Evolutionary conservation across 2,113 vertebrate genomes (phyloP).

Genomic region (Apteryx owenii): DNA sequence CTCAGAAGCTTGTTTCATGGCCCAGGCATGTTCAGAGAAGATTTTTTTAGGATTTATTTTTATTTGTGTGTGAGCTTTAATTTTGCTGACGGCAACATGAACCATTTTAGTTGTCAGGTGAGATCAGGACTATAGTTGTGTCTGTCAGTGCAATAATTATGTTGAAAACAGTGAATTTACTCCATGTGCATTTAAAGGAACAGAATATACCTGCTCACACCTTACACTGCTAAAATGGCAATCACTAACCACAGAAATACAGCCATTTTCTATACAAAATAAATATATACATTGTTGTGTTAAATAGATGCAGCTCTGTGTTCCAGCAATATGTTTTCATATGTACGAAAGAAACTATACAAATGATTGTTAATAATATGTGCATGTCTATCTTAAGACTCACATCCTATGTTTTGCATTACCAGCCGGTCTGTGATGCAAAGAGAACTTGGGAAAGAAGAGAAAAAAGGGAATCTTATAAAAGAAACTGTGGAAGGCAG

Average conservation of each 20-base stretch:
- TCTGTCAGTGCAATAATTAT: slow-evolving; percentile 62
- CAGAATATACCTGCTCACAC: neutral
- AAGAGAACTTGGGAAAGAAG: neutral
- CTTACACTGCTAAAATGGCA: neutral
- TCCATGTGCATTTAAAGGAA: neutral
- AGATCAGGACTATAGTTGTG: slow-evolving; percentile 29
- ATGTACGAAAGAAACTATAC: neutral
- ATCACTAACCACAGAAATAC: neutral
- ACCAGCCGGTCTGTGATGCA: neutral
- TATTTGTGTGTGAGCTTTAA: slow-evolving; percentile 54
- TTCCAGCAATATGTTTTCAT: neutral
- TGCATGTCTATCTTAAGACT: neutral
- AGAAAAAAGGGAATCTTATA: neutral
- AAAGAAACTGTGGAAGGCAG: neutral
- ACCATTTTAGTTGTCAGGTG: slow-evolving; percentile 66
- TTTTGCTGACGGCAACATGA: slow-evolving; percentile 68
- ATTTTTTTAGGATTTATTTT: slow-evolving; percentile 59
- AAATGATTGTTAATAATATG: neutral
- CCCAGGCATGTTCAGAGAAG: slow-evolving; percentile 51
- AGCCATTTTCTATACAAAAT: neutral
- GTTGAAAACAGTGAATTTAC: slow-evolving; percentile 47
- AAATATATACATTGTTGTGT: neutral
- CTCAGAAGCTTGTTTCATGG: slow-evolving; percentile 46
- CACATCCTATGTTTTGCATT: neutral
- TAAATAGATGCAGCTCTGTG: neutral